These are phyloP conservation scores for Craniophora ligustri DNA, from an alignment of 2,888 invertebrate species.

Conservation along the genomic window DNA sequence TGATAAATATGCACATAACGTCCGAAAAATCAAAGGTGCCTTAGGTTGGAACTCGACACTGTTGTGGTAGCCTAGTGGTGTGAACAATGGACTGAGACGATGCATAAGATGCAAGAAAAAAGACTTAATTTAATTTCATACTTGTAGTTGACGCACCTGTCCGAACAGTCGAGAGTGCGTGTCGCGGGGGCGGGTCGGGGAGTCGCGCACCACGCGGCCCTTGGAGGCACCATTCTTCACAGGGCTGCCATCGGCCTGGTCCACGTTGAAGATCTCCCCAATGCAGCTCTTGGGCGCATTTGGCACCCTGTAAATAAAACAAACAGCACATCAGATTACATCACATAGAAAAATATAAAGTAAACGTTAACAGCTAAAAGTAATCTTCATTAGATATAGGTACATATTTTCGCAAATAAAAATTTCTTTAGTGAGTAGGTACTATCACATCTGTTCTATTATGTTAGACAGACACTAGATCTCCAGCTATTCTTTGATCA, in stretches of 20 bases:
- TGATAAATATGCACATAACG: no score
- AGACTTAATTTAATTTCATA: constrained; percentile 17
- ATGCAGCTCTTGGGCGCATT: constrained; percentile 90
- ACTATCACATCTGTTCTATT: no score
- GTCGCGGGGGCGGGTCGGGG: constrained; percentile 89
- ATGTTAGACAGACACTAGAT: no score
- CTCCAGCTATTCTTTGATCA: no score
- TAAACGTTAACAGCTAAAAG: not conserved
- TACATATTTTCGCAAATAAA: no score
- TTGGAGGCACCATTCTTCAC: constrained; percentile 77
- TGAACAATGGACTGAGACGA: no score
- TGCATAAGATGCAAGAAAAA: no score
- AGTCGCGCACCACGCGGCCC: constrained; percentile 86
- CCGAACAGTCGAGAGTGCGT: constrained; percentile 90
- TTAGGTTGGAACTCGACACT: no score
- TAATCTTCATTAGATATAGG: no score
- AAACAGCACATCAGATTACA: not conserved
- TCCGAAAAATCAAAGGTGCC: no score
- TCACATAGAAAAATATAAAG: not conserved
- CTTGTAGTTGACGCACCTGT: constrained; percentile 65
- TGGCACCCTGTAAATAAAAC: constrained; percentile 84
- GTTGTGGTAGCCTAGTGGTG: no score
- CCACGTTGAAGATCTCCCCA: constrained; percentile 86
- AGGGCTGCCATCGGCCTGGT: constrained; percentile 75
- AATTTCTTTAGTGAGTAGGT: no score